Evolutionary conservation across 2,888 invertebrate genomes (phyloP), one percentile per base, ranked within the genome.

Genomic region (Scaptomyza tumidula): DNA sequence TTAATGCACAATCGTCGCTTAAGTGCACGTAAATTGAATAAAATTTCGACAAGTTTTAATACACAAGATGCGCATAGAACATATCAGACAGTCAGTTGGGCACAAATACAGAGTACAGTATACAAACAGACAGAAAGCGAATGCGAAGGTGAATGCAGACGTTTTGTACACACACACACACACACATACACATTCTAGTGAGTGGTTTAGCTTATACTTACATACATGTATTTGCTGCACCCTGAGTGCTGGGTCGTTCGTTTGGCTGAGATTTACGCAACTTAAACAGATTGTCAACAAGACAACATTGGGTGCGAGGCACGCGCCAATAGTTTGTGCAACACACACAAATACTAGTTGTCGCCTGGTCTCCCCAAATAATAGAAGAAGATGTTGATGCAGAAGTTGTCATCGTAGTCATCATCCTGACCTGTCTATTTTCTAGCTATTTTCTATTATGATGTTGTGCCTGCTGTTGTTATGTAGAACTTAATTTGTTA

Each of bases 1-100:
- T 83, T 83, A 78, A 78, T 85, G 80, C 78, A 80, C 83, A 84
- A 85, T 84, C 80, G 86, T 84, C 83, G 80, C 86, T 76, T 84
- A 86, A 84, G 86, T 85, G 84, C 84, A 84, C 77, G 81, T 85
- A 85, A 84, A 85, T 85, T 85, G 84, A 85, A 85, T 85, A 81
- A 79, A 85, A 81, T 86, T 84, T 86, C 77, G 84, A 85, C 84
- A 86, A 86, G 84, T 79, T 86, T 86, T 84, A 83, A 86, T 80
- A 80, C 84, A 80, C 75, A 70, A 71, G 75, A 70, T 78, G 73
- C 66, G 78, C 78, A 80, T 56, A 71, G 72, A 65, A 64, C 55
- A 68, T 52, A 49, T n/a, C 70, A 69, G 68, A 64, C 49, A 56
- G 44, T 62, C 48, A 56, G 41, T 54, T 50, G 43, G 56, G 39